These are phyloP conservation scores for Drosophila sechellia DNA, from an alignment of 1,140 invertebrate species.

Conservation along the genomic window DNA sequence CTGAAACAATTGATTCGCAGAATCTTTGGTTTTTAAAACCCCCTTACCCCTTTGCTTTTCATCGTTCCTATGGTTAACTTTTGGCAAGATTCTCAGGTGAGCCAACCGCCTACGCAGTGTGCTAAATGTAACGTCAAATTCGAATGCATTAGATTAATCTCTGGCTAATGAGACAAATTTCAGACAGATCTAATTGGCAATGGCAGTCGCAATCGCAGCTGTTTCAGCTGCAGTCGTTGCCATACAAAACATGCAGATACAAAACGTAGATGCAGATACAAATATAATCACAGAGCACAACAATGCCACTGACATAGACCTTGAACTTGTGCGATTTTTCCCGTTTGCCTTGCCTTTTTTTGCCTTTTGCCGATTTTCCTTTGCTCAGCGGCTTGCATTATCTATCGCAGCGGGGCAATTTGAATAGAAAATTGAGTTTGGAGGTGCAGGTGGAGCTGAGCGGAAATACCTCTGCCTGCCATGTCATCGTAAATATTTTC, in stretches of 20 bases:
- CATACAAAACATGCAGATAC: constrained; percentile 27
- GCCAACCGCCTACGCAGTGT: constrained; percentile 38
- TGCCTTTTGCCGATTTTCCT: constrained; percentile 16
- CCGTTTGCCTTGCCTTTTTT: constrained; percentile 23
- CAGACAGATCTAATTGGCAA: constrained; percentile 59
- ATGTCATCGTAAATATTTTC: constrained; percentile 46
- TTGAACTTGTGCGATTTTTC: constrained; percentile 56
- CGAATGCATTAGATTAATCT: constrained; percentile 74
- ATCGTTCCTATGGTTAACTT: constrained; percentile 9
- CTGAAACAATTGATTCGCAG: not conserved
- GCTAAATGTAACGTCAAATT: constrained; percentile 69
- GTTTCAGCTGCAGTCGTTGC: constrained; percentile 33
- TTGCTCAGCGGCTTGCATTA: constrained; percentile 20
- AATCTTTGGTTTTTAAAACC: not conserved
- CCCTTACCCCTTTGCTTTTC: not conserved
- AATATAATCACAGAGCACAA: constrained; percentile 21
- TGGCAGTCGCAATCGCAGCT: constrained; percentile 20
- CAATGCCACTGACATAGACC: constrained; percentile 54
- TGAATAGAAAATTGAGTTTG: constrained; percentile 45
- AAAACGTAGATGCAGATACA: constrained; percentile 12
- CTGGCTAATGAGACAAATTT: constrained; percentile 72
- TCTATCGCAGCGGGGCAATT: constrained; percentile 28
- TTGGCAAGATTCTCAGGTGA: constrained; percentile 51
- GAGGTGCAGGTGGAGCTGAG: not conserved
- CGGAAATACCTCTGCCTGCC: constrained; percentile 52